Evolutionary conservation across 1,140 invertebrate species (phyloP), one percentile per base, ranked within the genome.

Genomic region (Tetragonula clypearis): DNA sequence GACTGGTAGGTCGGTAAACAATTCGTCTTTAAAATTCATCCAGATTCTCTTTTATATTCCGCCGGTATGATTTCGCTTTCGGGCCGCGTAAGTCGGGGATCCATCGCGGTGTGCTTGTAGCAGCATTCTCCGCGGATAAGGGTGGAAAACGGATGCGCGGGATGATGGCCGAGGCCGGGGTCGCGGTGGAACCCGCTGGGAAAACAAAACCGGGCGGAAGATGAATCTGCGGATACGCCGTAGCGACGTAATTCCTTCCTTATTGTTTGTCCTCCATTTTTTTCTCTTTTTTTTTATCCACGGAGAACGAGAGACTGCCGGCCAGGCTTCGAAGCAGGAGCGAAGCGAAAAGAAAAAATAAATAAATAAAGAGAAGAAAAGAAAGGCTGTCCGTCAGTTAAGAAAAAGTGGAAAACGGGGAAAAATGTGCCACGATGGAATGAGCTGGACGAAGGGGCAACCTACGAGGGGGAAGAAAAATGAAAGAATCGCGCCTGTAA

Each of bases 21-120:
- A 87, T 82, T 72, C 75, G 35, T 49, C 79, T 41, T 41, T 86
- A 82, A 86, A 81, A 81, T 56, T 84, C 72, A 73, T 58, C 66
- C 79, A 71, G 75, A 58, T 80, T 41, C 56, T 75, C 19, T 55
- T 85, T 85, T 80, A 65, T 80, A 87, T 80, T 85, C 76, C 49
- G 26, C 41, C 53, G 71, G 58, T 77, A 56, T 23, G 56, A 58
- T 66, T 85, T n/a, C 30, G 62, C 56, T 85, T 35, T 58, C 26
- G 55, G 21, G 71, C 78, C 49, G 55, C 26, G 12, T 74, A 15
- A 74, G 17, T 49, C 66, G 17, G 15, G 55, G n/a, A 74, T 76
- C 21, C 58, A 41, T 71, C 35, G 41, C 66, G 26, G 26, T 30
- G 55, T 60, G 72, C 49, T 75, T 15, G 73, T 49, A 41, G 58